These are phyloP conservation scores for Lerista edwardsae DNA, from an alignment of 2,797 vertebrate species.

Conservation along the genomic window DNA sequence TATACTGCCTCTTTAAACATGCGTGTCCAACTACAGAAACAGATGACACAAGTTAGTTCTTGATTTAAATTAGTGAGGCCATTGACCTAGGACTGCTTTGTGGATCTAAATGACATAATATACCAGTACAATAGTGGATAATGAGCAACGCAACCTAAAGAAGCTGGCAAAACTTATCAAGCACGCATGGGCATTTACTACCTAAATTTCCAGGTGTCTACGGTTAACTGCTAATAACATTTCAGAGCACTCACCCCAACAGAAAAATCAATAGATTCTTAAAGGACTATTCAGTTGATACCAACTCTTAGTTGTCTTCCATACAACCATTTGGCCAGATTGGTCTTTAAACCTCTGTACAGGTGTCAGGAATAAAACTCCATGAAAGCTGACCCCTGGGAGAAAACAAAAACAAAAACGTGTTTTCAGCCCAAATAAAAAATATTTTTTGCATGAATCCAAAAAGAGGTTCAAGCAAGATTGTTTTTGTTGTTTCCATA, in stretches of 20 bases:
- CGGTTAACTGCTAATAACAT: constrained; percentile 24
- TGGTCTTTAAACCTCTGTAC: constrained; percentile 40
- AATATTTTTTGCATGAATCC: not conserved
- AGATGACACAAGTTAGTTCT: not conserved
- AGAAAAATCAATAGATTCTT: constrained; percentile 51
- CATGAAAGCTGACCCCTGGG: not conserved
- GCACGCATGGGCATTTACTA: no score
- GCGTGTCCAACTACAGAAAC: not conserved
- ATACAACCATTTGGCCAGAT: constrained; percentile 39
- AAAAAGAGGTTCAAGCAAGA: not conserved
- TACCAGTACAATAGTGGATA: not conserved
- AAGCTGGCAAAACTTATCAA: no score
- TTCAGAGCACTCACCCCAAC: constrained; percentile 53
- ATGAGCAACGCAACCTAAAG: constrained; percentile 20
- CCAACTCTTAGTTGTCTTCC: constrained; percentile 42
- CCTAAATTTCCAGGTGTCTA: constrained; percentile 35
- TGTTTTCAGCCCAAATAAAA: no score
- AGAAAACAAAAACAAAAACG: no score
- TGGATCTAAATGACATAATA: not conserved
- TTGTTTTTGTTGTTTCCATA: not conserved
- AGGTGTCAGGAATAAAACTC: constrained; percentile 51
- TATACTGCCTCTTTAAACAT: not conserved
- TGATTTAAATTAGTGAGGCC: not conserved
- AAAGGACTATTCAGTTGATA: constrained; percentile 42
- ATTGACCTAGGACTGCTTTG: not conserved